Evolutionary conservation across 2,888 invertebrate genomes (phyloP), one percentile per base, ranked within the genome.

Genomic region (Serrognathus titanus): DNA sequence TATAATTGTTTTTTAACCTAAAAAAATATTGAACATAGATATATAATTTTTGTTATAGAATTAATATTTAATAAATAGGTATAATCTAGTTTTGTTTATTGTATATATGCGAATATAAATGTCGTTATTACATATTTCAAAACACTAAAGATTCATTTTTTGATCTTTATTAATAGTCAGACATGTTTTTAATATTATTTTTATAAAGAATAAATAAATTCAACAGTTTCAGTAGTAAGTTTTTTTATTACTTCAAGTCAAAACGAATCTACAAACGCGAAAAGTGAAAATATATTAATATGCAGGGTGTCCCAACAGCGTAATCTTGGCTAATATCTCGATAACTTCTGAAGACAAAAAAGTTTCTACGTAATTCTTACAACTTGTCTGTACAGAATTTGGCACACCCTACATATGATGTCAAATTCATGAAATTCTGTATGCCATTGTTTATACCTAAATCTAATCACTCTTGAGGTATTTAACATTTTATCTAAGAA

Each of bases 31-130:
- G 60, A 63, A 61, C 59, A 65, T 65, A 72, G 72, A 69, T 69
- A 71, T 75, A 74, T 74, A 73, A 72, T 72, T 75, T 75, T 75
- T 75, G 75, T 75, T 75, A 75, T 75, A 75, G 74, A 75, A 64
- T 71, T 63, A 63, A 63, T 73, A 74, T 73, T 74, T 74, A 74
- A 73, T 72, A 73, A 53, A 54, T 58, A 58, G 58, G 53, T 55
- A 55, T 31, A 31, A 31, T 48, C 51, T 58, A 59, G 61, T 61
- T 62, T 61, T 59, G 55, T 61, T 59, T 61, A 61, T 58, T 59
- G 61, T 61, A 56, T 55, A 61, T 59, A 61, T 45, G 45, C 59
- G 55, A 59, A 61, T 61, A 61, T 61, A 61, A 61, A 59, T 61
- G 61, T 61, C 61, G 58, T 59, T 59, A 57, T 56, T 53, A 58